Base-by-base conservation (phyloP, 2,888 invertebrate genomes). In the Dusona sp. region DNA sequence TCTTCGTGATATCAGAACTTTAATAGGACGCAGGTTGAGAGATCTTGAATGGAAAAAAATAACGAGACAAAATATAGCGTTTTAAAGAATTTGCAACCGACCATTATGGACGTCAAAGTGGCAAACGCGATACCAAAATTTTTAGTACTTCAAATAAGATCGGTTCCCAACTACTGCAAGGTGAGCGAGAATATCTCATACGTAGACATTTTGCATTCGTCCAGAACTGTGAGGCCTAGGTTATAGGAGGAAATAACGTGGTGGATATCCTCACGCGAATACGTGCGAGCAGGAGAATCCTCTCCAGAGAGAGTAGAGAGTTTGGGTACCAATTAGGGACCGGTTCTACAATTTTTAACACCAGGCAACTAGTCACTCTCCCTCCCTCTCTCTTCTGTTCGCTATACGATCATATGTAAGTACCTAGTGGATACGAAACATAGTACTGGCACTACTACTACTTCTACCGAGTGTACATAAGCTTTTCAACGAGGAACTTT, bases 261-360 rank as follows among this genome's bases (percentile, higher is more conserved):
- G 42, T 36, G 51, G 29, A 54, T 36, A 70, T 54, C 54, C 54
- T 65, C 45, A 64, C 57, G 54, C 65, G 45, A 68, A 33, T 68
- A 68, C 54, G 57, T 51, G 79, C 57, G 72, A 65, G 73, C 70
- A 70, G 57, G 79, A 78, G 64, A 81, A 75, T 74, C 74, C 54
- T 64, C 48, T 36, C 25, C 29, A 61, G 29, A 79, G 51, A 64
- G 84, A 79, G 79, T 54, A 61, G 79, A 80, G 81, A 88, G 88
- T 88, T 88, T 83, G 88, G 88, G 90, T 90, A 90, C 88, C 90
- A 90, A 90, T 90, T 90, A 90, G 85, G 87, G 90, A 90, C 90
- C 89, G 90, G 90, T 90, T 90, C 87, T 82, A 72, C 72, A 42
- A 88, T 88, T 88, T 88, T 88, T 87, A 84, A 87, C 73, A 74